These are phyloP conservation scores for Bombus polaris DNA, from an alignment of 1,140 invertebrate genomes.

Conservation along the genomic window DNA sequence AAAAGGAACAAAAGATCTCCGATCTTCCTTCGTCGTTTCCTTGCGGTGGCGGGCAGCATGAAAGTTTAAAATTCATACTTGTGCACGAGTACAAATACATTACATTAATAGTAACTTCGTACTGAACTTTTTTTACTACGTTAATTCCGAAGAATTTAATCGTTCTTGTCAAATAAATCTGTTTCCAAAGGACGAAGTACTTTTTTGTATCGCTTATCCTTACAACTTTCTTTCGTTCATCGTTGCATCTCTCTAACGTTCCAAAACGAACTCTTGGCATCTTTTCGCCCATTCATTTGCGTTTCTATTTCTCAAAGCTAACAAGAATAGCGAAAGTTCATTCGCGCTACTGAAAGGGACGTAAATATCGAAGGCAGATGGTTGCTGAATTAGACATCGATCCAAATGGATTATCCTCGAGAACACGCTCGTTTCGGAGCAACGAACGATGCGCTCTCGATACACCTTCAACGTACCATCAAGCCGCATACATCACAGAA, in stretches of 20 bases:
- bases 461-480: conserved; percentile 18
- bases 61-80: no score
- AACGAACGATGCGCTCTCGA: not conserved
- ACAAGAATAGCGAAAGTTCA: not conserved
- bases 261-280: not conserved
- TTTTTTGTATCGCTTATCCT: no score
- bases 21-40: no score
- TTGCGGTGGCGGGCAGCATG: no score
- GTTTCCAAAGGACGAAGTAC: no score
- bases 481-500: not conserved
- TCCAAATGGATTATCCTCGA: conserved; percentile 21
- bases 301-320: not conserved
- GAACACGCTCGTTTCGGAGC: not conserved
- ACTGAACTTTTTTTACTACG: no score
- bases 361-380: not conserved
- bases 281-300: not conserved
- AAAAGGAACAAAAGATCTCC: not conserved
- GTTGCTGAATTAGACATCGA: conserved; percentile 25
- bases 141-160: no score
- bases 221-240: not conserved
- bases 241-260: not conserved
- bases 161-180: no score
- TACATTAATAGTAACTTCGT: no score
- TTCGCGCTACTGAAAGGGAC: not conserved
- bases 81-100: no score